Conservation (phyloP, 2,888 invertebrate genomes). For the Rhimphoctona megacephalus region DNA sequence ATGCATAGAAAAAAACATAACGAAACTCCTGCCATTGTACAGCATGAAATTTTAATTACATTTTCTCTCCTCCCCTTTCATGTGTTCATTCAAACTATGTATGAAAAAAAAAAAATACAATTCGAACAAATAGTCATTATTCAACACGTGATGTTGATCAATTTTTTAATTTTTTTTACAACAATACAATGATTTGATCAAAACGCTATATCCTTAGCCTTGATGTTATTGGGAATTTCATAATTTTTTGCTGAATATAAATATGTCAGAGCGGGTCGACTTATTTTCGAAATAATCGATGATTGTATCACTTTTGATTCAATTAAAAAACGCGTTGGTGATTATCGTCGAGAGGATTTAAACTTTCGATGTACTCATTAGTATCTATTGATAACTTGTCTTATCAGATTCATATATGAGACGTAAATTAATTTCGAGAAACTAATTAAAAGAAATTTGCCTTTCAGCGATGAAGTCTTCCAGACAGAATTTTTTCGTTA, state of each 20-base stretch:
- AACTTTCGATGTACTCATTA: not conserved
- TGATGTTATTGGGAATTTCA: constrained; percentile 37
- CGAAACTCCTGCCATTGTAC: not conserved
- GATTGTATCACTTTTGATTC: constrained; percentile 45
- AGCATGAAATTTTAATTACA: not conserved
- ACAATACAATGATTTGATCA: constrained; percentile 42
- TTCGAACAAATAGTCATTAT: not conserved
- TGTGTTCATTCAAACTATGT: not conserved
- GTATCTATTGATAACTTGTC: not conserved
- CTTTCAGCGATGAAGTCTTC: not conserved
- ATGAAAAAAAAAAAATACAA: not conserved
- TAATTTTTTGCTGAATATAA: not conserved
- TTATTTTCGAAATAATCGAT: constrained; percentile 29
- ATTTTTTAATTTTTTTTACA: not conserved
- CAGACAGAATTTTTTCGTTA: not conserved
- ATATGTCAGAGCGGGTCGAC: not conserved
- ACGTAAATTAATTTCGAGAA: not conserved
- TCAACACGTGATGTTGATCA: not conserved
- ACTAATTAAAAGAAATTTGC: not conserved
- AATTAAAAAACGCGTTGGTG: constrained; percentile 54
- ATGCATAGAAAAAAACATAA: not conserved
- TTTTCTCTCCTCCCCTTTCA: not conserved
- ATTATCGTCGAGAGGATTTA: constrained; percentile 12
- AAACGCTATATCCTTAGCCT: constrained; percentile 23
- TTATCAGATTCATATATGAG: constrained; percentile 8